Conservation (phyloP, 2,888 invertebrate genomes). For the Ametastegia equiseti region DNA sequence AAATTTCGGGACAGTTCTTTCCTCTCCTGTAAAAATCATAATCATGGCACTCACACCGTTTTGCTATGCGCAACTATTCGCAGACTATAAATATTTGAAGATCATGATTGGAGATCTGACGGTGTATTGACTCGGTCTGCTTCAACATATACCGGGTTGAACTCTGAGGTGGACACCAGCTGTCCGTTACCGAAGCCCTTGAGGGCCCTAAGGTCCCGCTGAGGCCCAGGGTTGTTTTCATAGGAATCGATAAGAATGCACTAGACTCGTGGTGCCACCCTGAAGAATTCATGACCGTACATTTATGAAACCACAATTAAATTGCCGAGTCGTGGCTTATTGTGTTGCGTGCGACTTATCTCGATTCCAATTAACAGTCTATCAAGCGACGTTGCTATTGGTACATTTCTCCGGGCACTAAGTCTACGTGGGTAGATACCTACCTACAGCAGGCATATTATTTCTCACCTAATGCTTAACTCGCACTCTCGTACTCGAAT, state of each 20-base stretch:
- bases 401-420: background rate
- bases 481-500: background rate
- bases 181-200: background rate
- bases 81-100: no score
- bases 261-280: background rate
- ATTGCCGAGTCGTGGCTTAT: background rate
- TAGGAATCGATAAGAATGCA: constrained; percentile 3
- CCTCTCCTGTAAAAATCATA: no score
- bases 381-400: constrained; percentile 8
- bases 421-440: background rate
- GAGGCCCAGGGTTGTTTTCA: background rate
- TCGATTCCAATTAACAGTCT: constrained; percentile 46
- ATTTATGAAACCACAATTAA: constrained; percentile 1
- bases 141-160: background rate
- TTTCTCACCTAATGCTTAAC: background rate
- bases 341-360: constrained; percentile 40
- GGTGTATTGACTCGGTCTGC: no score
- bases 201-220: background rate
- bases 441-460: background rate
- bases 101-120: no score
- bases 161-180: background rate
- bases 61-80: no score
- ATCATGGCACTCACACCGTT: no score
- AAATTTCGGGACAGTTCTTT: no score
- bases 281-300: background rate